These are phyloP conservation scores for Cheilosia vulpina DNA, from an alignment of 2,888 invertebrate genomes.

Conservation along the genomic window DNA sequence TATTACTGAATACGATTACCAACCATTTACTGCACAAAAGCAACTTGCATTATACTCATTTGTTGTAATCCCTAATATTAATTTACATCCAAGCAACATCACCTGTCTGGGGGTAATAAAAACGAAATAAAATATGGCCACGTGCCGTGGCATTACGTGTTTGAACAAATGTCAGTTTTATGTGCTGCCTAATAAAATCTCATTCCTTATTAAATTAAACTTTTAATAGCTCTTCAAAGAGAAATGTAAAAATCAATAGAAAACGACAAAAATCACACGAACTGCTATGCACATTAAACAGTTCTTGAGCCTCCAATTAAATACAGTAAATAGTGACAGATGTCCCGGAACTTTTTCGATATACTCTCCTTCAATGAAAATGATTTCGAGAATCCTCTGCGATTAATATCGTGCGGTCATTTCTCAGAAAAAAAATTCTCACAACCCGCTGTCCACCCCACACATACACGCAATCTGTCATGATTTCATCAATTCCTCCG, in stretches of 20 bases:
- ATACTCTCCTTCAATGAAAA: too few species aligned
- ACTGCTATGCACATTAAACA: background rate
- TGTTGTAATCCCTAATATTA: background rate
- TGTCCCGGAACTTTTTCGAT: too few species aligned
- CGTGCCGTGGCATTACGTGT: background rate
- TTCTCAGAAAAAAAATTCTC: conserved; percentile 18
- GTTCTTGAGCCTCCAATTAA: too few species aligned
- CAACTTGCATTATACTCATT: too few species aligned
- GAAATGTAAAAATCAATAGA: background rate
- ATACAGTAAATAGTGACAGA: too few species aligned
- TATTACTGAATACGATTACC: too few species aligned
- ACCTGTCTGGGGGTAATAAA: conserved; percentile 16
- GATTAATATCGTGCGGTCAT: background rate
- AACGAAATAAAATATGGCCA: background rate
- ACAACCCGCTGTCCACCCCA: background rate
- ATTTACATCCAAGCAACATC: background rate
- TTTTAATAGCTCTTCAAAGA: conserved; percentile 31
- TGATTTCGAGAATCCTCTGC: too few species aligned
- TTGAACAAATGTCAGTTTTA: conserved; percentile 17
- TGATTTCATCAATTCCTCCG: conserved; percentile 69
- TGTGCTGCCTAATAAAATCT: conserved; percentile 14
- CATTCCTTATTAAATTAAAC: conserved; percentile 33
- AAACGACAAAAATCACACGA: conserved; percentile 11
- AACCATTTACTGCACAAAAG: too few species aligned
- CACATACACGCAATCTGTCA: conserved; percentile 47